These are phyloP conservation scores for Chiloscyllium punctatum DNA, from an alignment of 2,797 vertebrate genomes.

Conservation along the genomic window DNA sequence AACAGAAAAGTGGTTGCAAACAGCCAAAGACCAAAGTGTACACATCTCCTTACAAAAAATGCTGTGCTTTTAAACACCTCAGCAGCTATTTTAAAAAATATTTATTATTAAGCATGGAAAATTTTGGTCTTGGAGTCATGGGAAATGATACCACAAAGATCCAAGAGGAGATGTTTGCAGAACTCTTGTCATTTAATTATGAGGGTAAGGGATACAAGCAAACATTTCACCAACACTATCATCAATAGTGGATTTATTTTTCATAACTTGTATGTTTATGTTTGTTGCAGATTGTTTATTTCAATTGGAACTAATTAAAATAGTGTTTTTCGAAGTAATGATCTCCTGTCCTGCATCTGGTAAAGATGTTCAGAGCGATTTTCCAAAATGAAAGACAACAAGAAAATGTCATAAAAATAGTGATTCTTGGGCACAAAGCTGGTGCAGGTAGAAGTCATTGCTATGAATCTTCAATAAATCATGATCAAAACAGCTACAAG, in stretches of 20 bases:
- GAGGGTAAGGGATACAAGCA: neutral
- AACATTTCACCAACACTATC: neutral
- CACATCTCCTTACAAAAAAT: slow-evolving; percentile 75
- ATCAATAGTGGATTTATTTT: neutral
- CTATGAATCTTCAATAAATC: neutral
- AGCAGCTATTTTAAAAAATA: slow-evolving; percentile 21
- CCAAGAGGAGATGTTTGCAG: neutral
- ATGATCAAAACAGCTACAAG: neutral
- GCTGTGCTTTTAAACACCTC: slow-evolving; percentile 54
- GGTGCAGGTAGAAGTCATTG: neutral
- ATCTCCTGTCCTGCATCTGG: neutral
- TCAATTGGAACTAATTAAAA: neutral
- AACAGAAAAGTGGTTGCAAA: slow-evolving; percentile 99
- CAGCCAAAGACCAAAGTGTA: slow-evolving; percentile 81
- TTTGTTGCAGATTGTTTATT: neutral
- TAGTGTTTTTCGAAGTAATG: neutral
- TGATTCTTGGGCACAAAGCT: neutral
- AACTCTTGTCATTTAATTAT: neutral
- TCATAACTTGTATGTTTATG: too few species aligned
- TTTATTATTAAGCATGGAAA: neutral
- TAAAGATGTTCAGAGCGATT: neutral
- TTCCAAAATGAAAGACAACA: neutral
- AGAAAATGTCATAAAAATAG: neutral
- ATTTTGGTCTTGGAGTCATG: neutral
- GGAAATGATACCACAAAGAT: neutral